Evolutionary conservation across 2,888 invertebrate genomes (phyloP).

Genomic region (Alcis repandata): DNA sequence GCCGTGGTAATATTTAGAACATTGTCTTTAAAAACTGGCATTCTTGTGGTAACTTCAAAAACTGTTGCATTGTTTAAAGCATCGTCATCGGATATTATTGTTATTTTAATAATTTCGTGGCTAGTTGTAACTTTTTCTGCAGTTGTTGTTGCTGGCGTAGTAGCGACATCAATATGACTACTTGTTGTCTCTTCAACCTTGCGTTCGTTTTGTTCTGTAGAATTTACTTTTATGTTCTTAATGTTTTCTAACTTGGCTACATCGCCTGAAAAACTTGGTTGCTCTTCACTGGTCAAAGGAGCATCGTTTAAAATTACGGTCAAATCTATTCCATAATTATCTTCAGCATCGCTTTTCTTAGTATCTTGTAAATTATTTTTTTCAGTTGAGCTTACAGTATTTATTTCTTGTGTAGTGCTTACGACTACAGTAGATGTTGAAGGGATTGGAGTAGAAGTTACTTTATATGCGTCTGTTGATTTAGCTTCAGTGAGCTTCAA

Average conservation of each 20-base stretch:
- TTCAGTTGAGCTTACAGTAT: constrained; percentile 40
- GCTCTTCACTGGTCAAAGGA: constrained; percentile 48
- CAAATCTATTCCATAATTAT: constrained; percentile 70
- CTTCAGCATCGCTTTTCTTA: constrained; percentile 50
- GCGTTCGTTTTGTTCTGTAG: background rate
- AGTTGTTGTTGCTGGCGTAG: constrained; percentile 33
- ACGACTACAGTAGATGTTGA: constrained; percentile 30
- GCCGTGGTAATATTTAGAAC: constrained; percentile 36
- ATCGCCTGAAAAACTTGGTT: constrained; percentile 55
- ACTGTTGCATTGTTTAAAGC: constrained; percentile 51
- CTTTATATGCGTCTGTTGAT: constrained; percentile 49
- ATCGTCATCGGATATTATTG: constrained; percentile 59
- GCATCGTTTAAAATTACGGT: constrained; percentile 74
- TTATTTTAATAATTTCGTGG: constrained; percentile 66
- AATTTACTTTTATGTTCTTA: constrained; percentile 39
- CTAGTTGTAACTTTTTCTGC: constrained; percentile 46
- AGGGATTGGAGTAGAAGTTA: constrained; percentile 42
- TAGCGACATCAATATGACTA: constrained; percentile 10
- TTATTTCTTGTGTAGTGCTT: constrained; percentile 35
- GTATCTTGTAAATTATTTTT: constrained; percentile 35
- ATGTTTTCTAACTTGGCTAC: constrained; percentile 56
- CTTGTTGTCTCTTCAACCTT: constrained; percentile 30
- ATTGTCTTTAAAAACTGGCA: constrained; percentile 59
- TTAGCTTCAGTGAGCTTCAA: constrained; percentile 55
- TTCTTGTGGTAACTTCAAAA: constrained; percentile 70